phyloP scores from a whole-genome alignment of 2,797 vertebrate genomes.

The Micromesistius poutassou region DNA sequence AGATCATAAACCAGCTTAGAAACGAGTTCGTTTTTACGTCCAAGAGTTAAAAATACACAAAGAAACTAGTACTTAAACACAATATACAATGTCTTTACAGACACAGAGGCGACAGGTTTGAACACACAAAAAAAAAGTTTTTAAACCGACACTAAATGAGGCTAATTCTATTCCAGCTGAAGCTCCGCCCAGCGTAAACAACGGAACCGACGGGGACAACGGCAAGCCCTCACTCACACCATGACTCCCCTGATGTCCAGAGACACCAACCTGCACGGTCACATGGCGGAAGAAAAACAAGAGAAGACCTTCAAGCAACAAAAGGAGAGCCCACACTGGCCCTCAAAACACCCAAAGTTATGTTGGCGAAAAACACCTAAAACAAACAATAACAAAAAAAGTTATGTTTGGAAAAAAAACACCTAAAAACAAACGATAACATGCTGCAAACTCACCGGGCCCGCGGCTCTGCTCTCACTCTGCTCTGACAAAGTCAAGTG shows the following conservation, averaged over 20 bases:
- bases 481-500: slow-evolving; percentile 56
- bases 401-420: slow-evolving; percentile 11
- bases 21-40: neutral
- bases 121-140: neutral
- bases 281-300: slow-evolving; percentile 14
- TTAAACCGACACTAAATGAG: neutral
- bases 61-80: neutral
- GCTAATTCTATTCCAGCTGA: neutral
- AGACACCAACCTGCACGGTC: slow-evolving; percentile 16
- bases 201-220: neutral
- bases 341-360: slow-evolving; percentile 24
- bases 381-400: neutral
- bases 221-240: slow-evolving; percentile 38
- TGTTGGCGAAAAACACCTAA: slow-evolving; percentile 12
- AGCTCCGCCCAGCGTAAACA: neutral
- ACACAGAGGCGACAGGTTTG: neutral
- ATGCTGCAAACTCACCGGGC: slow-evolving; percentile 47
- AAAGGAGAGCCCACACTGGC: neutral
- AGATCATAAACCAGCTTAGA: neutral
- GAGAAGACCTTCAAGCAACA: neutral
- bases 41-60: too few relatives aligned
- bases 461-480: slow-evolving; percentile 52
- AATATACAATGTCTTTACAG: neutral
- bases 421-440: neutral
- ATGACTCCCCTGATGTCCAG: slow-evolving; percentile 30